Conservation (phyloP, 2,113 vertebrate species). For the Arizona elegans region DNA sequence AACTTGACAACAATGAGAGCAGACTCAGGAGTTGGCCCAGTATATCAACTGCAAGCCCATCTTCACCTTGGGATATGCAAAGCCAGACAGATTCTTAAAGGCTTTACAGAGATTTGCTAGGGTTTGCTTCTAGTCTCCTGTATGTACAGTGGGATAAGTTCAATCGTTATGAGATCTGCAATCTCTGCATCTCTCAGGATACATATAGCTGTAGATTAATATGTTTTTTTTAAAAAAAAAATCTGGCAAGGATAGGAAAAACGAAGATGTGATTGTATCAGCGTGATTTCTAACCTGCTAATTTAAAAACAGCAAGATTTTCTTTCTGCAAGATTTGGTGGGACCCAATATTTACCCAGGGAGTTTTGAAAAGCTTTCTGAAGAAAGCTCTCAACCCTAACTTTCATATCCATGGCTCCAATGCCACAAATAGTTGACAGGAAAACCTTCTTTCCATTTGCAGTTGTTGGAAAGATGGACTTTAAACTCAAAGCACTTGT, state of each 20-base stretch:
- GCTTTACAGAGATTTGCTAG: slow-evolving; percentile 8
- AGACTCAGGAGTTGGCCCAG: slow-evolving; percentile 15
- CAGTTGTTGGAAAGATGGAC: neutral
- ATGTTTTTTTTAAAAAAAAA: neutral
- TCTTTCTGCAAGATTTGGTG: neutral
- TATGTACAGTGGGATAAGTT: slow-evolving; percentile 13
- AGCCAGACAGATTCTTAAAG: neutral
- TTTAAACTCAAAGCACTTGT: neutral
- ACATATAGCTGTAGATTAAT: neutral
- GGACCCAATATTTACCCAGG: neutral
- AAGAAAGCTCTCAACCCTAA: neutral
- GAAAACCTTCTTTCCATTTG: neutral
- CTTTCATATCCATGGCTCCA: neutral
- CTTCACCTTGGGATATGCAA: slow-evolving; percentile 18
- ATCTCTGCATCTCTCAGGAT: neutral
- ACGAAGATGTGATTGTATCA: neutral
- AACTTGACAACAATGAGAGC: neutral
- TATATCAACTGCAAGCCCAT: neutral
- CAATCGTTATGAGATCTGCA: slow-evolving; percentile 3
- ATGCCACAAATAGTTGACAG: neutral
- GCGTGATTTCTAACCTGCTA: slow-evolving; percentile 7
- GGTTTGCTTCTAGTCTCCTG: neutral
- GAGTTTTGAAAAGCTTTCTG: neutral
- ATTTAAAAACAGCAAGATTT: slow-evolving; percentile 1
- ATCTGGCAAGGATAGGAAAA: slow-evolving; percentile 9